Evolutionary conservation across 2,113 vertebrate species (phyloP), one percentile per base, ranked within the genome.

Genomic region (Redunca redunca): DNA sequence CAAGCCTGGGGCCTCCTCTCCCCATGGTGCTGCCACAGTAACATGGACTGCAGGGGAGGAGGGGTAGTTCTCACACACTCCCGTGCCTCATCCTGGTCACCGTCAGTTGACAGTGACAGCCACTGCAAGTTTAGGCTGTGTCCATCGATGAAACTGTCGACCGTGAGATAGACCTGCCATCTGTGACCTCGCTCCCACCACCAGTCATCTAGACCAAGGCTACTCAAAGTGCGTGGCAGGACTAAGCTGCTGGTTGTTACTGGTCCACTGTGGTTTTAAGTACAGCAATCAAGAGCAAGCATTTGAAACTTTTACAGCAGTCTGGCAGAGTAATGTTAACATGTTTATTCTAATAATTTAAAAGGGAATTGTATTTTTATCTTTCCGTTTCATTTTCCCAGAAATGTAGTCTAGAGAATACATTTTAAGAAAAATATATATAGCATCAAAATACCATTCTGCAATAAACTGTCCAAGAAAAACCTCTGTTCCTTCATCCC

Each of bases 391-490:
- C 40, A 81, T 74, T 67, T 91, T 78, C 48, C 28, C 23, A 67
- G 48, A 94, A 94, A 78, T 50, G 2, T 55, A 60, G 64, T 84
- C 64, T 85, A 88, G 57, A 92, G 43, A 50, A 67, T 95, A 64
- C 15, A 53, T 62, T 84, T 85, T 36, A 78, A 53, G 60, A 53
- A 62, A 96, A 77, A 94, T n/a, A 48, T 19, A 52, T 48, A 84
- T 85, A 83, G 95, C 52, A 74, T 55, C 57, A 96, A 90, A 90
- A 33, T 92, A 52, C 40, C 74, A 64, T 57, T 53, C 58, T 67
- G 43, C n/a, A 88, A 85, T 87, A 93, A 95, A 78, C 7, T 92
- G 6, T 78, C 64, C 26, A 95, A 94, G 14, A 55, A 86, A 89
- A 90, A 30, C 26, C 28, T 77, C 28, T 40, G 7, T 57, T 77